Evolutionary conservation across 2,113 vertebrate genomes (phyloP), one percentile per base, ranked within the genome.

Genomic region (Cnemophilus loriae): DNA sequence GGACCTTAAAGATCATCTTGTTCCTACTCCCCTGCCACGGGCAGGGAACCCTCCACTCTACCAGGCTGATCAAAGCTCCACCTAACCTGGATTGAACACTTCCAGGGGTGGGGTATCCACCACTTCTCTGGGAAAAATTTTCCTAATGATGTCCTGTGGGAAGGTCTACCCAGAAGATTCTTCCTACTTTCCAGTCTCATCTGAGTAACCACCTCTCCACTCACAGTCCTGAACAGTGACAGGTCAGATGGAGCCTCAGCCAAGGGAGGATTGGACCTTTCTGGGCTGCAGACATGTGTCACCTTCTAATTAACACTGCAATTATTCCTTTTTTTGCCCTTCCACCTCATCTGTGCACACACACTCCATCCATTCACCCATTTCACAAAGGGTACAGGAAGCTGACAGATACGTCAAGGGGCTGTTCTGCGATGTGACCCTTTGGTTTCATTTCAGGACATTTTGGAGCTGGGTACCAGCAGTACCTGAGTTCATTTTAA

Each of bases 1-100:
- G 7, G 14, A 47, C 17, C 39, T 27, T 32, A 35, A 53, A 61
- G 11, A 49, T 13, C 10, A 55, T 55, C n/a, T 83, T 0, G 0
- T 23, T 69, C 15, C 71, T 49, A 41, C 9, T 32, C 17, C 14
- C 6, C 21, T 47, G n/a, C 16, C 20, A 8, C 12, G 9, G 16
- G 9, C 28, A 83, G 55, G 3, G 30, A 76, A 19, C 11, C 7
- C 19, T 56, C 17, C 30, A 35, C n/a, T 41, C 22, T 9, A 35
- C 22, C 35, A 83, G 30, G 10, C 15, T 63, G 56, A 69, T 49
- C n/a, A 76, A 76, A 83, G 41, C 15, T 30, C 5, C 22, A 61
- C 23, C 18, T 27, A 28, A 42, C 15, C 18, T 16, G 22, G 10
- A 8, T 1, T 47, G 26, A 69, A 24, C 26, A 55, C 9, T 56